phyloP scores from a whole-genome alignment of 1,140 invertebrate species.

The Pygmarrhopalites habei region DNA sequence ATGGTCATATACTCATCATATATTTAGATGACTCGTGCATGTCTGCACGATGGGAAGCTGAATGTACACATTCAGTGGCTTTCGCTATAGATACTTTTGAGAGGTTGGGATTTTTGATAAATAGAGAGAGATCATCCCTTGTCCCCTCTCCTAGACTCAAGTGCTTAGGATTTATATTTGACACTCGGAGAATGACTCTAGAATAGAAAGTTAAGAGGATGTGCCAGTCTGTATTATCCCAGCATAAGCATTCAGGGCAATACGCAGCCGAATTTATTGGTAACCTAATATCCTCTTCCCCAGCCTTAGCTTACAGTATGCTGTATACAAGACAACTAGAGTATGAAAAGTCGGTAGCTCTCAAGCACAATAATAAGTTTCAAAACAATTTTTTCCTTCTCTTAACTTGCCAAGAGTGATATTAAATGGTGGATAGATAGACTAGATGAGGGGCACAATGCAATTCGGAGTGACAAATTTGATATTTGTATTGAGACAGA shows the following conservation, averaged over 20 bases:
- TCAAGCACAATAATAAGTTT: neutral
- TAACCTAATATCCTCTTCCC: neutral
- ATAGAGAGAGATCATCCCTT: conserved; percentile 13
- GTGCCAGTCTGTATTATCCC: too few relatives aligned
- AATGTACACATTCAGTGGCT: neutral
- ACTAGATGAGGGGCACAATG: neutral
- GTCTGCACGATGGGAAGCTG: neutral
- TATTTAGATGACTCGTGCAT: conserved; percentile 20
- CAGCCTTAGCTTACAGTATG: neutral
- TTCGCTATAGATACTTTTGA: neutral
- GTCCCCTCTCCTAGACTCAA: neutral
- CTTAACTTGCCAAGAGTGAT: neutral
- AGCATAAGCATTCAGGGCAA: neutral
- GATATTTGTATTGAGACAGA: neutral
- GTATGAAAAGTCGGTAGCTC: neutral
- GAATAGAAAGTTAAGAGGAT: too few relatives aligned
- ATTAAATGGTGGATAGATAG: neutral
- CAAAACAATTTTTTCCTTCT: neutral
- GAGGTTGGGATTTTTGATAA: conserved; percentile 4
- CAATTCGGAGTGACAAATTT: neutral
- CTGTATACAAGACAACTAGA: conserved; percentile 10
- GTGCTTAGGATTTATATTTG: neutral
- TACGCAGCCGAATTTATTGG: too few relatives aligned
- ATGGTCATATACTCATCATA: neutral
- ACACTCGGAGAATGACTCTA: neutral